Conservation (phyloP, 2,113 vertebrate species). For the Myrmecobius fasciatus region DNA sequence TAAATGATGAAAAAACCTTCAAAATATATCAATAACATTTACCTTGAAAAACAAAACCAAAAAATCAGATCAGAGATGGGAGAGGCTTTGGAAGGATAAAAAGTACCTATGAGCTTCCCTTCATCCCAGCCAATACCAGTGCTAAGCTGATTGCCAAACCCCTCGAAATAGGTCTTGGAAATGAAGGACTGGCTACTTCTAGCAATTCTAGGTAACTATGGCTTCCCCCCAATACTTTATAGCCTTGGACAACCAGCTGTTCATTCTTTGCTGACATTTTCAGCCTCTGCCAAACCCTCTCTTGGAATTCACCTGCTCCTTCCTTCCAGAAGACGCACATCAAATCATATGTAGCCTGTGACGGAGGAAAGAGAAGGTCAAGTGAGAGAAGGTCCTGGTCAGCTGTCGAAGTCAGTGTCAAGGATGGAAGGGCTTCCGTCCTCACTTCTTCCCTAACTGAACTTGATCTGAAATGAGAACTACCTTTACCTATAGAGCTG, state of each 20-base stretch:
- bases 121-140: not conserved
- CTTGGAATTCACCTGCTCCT: not conserved
- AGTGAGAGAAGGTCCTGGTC: not conserved
- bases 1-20: not conserved
- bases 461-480: not conserved
- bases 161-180: too few relatives aligned
- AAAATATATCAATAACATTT: not conserved
- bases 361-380: not conserved
- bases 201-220: not conserved
- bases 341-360: constrained; percentile 46
- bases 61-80: not conserved
- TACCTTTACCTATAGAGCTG: not conserved
- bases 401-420: not conserved
- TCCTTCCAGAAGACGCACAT: constrained; percentile 80
- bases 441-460: not conserved
- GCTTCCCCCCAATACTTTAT: not conserved
- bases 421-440: not conserved
- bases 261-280: too few relatives aligned
- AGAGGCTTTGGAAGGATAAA: not conserved
- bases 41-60: not conserved
- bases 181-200: not conserved
- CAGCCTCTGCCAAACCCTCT: not conserved
- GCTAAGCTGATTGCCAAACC: not conserved
- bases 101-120: not conserved
- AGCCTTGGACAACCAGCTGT: not conserved